Conservation (phyloP, 2,888 invertebrate genomes). For the Mystacides longicornis region DNA sequence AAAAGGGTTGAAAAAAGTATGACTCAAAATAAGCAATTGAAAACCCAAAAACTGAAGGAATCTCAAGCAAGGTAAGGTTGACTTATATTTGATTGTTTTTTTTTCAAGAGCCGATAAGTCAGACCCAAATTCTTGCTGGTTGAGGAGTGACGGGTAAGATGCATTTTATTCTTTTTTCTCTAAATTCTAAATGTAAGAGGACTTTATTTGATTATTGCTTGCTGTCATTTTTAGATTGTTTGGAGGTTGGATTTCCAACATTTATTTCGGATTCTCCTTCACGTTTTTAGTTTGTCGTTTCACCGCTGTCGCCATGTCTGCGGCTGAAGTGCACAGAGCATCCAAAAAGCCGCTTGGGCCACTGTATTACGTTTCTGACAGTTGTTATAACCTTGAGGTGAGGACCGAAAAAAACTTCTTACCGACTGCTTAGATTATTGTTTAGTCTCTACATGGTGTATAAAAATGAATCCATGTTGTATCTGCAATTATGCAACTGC, state of each 20-base stretch:
- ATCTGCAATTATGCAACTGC: no score
- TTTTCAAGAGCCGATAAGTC: not conserved
- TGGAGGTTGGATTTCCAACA: not conserved
- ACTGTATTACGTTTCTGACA: slow-evolving; percentile 54
- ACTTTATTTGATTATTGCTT: no score
- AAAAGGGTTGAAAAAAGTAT: no score
- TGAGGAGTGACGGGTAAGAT: not conserved
- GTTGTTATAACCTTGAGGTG: slow-evolving; percentile 58
- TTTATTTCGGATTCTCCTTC: slow-evolving; percentile 59
- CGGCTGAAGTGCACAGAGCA: slow-evolving; percentile 52
- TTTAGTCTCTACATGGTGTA: no score
- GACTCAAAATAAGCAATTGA: no score
- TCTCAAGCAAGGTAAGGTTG: not conserved
- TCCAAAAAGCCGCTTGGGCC: slow-evolving; percentile 49
- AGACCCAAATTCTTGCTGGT: not conserved
- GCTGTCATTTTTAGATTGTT: slow-evolving; percentile 7
- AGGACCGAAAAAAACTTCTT: no score
- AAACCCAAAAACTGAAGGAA: not conserved
- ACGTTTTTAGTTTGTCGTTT: slow-evolving; percentile 56
- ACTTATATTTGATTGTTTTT: not conserved
- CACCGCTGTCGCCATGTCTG: slow-evolving; percentile 54
- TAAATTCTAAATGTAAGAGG: no score
- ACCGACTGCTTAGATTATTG: no score
- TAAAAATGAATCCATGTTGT: no score
- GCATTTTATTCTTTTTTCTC: no score